These are phyloP conservation scores for Muraenolepis orangiensis DNA, from an alignment of 2,797 vertebrate genomes.

Conservation along the genomic window DNA sequence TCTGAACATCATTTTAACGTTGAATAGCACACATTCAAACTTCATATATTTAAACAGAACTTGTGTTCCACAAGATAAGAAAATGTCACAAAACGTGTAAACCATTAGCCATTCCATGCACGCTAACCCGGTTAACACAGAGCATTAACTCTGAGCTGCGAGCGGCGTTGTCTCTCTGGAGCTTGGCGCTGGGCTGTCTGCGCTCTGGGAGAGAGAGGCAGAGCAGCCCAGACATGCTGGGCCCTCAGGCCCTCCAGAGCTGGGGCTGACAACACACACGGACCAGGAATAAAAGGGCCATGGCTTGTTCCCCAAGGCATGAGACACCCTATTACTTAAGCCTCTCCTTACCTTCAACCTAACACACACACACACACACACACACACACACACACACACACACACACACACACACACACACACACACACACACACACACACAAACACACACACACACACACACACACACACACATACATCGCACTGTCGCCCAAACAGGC, in stretches of 20 bases:
- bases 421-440: constrained; percentile 32
- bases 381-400: constrained; percentile 30
- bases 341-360: constrained; percentile 36
- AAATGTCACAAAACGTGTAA: not conserved
- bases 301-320: constrained; percentile 28
- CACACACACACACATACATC: constrained; percentile 31
- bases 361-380: constrained; percentile 32
- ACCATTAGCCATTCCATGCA: not conserved
- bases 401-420: constrained; percentile 30
- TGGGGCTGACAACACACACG: constrained; percentile 56
- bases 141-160: not conserved
- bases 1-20: not conserved
- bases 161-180: constrained; percentile 3
- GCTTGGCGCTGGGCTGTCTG: constrained; percentile 53
- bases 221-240: constrained; percentile 66
- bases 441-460: constrained; percentile 31
- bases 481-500: not conserved
- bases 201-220: constrained; percentile 33
- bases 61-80: not conserved
- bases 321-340: constrained; percentile 44
- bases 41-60: not conserved
- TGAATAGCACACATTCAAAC: not conserved
- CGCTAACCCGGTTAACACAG: not conserved
- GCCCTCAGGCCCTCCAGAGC: constrained; percentile 59
- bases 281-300: constrained; percentile 32